These are phyloP conservation scores for Lasaia peninsularis DNA, from an alignment of 1,140 invertebrate genomes.

Conservation along the genomic window DNA sequence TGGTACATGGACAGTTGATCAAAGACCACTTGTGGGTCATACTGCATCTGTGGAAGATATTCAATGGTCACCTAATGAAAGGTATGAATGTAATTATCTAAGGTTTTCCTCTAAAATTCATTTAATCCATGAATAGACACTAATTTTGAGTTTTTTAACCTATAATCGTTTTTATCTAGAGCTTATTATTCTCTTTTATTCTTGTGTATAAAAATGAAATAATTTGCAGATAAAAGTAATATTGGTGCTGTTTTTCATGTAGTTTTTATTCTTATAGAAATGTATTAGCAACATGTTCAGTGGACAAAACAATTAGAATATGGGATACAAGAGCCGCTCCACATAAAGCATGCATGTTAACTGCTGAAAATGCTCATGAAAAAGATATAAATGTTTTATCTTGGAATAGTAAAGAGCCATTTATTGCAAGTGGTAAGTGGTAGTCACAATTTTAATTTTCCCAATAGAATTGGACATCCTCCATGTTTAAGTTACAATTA, in stretches of 20 bases:
- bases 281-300: conserved; percentile 96
- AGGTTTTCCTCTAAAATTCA: too few relatives aligned
- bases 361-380: conserved; percentile 90
- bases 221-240: too few relatives aligned
- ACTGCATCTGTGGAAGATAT: conserved; percentile 97
- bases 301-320: conserved; percentile 93
- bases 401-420: conserved; percentile 95
- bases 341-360: conserved; percentile 94
- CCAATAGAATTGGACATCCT: too few relatives aligned
- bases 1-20: conserved; percentile 91
- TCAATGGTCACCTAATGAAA: conserved; percentile 98
- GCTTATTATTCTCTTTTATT: too few relatives aligned
- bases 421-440: conserved; percentile 87
- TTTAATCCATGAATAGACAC: too few relatives aligned
- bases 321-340: conserved; percentile 93
- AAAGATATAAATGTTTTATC: conserved; percentile 98
- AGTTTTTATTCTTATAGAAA: conserved; percentile 76
- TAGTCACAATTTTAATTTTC: too few relatives aligned
- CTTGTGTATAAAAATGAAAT: too few relatives aligned
- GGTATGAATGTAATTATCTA: conserved; percentile 31
- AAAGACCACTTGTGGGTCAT: conserved; percentile 91
- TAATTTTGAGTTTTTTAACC: too few relatives aligned
- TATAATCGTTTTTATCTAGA: too few relatives aligned
- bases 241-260: conserved; percentile 9
- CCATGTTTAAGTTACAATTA: too few relatives aligned